phyloP scores from a whole-genome alignment of 2,113 vertebrate species.

The Corythaixoides concolor region DNA sequence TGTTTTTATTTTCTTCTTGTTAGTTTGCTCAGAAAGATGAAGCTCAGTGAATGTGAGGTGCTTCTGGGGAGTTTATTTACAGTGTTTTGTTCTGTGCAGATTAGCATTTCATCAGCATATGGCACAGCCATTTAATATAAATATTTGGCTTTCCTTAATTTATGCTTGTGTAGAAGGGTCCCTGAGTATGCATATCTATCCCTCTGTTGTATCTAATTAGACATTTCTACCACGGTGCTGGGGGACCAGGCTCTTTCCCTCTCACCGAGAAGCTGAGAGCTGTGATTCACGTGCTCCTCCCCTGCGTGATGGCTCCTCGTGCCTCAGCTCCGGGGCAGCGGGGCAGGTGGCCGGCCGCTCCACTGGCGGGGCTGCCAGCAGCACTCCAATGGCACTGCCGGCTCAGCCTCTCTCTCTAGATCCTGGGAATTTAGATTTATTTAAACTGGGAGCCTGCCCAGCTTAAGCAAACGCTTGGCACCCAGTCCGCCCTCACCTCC shows the following conservation, averaged over 20 bases:
- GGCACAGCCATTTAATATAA: slow-evolving; percentile 41
- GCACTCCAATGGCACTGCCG: rapidly evolving
- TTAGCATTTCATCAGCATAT: slow-evolving; percentile 53
- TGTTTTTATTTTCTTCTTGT: background rate
- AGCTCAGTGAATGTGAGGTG: background rate
- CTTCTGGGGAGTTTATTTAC: slow-evolving; percentile 41
- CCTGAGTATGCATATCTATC: background rate
- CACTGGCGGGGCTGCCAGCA: background rate
- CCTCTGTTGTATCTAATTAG: slow-evolving; percentile 11
- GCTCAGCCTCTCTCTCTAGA: background rate
- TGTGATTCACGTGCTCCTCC: background rate
- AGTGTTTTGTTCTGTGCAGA: background rate
- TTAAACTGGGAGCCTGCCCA: background rate
- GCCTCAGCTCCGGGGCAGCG: rapidly evolving
- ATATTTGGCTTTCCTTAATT: slow-evolving; percentile 52
- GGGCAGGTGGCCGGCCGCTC: background rate
- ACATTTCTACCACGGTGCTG: background rate
- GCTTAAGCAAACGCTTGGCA: background rate
- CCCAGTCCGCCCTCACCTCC: rapidly evolving
- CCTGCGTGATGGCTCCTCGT: background rate
- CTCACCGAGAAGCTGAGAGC: rapidly evolving
- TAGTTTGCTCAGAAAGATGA: background rate
- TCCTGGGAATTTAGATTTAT: background rate
- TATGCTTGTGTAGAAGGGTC: slow-evolving; percentile 6
- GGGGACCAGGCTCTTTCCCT: background rate